phyloP scores from a whole-genome alignment of 2,797 vertebrate genomes.

The Zenarchopterus dispar region DNA sequence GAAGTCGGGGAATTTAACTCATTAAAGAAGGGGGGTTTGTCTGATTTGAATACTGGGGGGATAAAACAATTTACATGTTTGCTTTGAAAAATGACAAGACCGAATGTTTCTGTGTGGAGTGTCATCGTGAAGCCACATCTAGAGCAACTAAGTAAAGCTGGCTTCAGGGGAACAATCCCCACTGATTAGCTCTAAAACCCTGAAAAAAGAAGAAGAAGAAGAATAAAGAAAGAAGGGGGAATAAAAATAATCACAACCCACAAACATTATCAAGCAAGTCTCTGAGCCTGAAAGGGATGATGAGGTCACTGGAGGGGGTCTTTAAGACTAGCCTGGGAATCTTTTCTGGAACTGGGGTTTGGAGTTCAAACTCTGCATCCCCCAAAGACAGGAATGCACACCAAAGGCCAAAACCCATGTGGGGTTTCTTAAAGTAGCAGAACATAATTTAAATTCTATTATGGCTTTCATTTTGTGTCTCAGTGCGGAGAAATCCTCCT shows the following conservation, averaged over 20 bases:
- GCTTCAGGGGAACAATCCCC: constrained; percentile 1
- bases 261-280: constrained; percentile 35
- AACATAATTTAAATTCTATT: constrained; percentile 22
- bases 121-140: no score
- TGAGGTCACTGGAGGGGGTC: constrained; percentile 81
- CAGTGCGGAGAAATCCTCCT: no score
- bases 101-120: background rate
- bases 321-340: constrained; percentile 84
- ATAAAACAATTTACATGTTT: constrained; percentile 3
- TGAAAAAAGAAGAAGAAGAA: constrained; percentile 3
- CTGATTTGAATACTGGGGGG: background rate
- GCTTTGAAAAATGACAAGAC: background rate
- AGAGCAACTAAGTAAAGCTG: background rate
- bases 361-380: constrained; percentile 70
- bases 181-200: constrained; percentile 13
- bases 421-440: constrained; percentile 66
- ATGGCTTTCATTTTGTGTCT: no score
- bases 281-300: constrained; percentile 67
- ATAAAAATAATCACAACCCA: constrained; percentile 28
- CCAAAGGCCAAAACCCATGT: constrained; percentile 61
- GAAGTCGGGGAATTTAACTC: background rate
- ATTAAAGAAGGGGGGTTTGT: background rate
- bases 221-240: no score
- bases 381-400: constrained; percentile 64
- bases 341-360: constrained; percentile 51